Percentiles rank a stretch among this genome's conserved stretches.
These are phyloP conservation scores for Rhagologus leucostigma DNA, from an alignment of 2,113 vertebrate species.

Conservation along the genomic window DNA sequence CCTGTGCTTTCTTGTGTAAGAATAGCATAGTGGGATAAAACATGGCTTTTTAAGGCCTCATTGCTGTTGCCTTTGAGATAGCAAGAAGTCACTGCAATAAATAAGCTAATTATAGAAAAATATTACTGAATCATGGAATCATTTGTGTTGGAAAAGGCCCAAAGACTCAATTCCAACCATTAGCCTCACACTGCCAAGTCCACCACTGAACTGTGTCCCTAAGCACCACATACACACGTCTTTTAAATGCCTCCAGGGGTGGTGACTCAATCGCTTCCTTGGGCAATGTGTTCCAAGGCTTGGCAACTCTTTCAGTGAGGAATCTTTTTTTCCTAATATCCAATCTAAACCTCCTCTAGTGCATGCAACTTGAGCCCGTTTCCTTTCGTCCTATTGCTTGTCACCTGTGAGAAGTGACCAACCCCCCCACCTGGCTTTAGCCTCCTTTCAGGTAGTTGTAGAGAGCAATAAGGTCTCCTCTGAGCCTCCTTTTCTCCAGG, in stretches of 20 bases:
- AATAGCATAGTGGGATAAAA: neutral
- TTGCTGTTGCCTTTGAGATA: neutral
- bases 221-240: neutral
- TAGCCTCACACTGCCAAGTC: neutral
- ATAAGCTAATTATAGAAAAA: neutral
- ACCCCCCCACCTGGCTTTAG: neutral
- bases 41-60: neutral
- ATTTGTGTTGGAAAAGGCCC: neutral
- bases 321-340: neutral
- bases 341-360: neutral
- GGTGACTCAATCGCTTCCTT: neutral
- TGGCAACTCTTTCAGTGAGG: neutral
- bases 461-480: neutral
- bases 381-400: neutral
- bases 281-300: neutral
- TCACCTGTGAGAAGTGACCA: neutral
- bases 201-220: neutral
- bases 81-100: neutral
- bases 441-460: neutral
- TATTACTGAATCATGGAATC: neutral
- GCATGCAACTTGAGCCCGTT: neutral
- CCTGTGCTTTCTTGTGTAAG: neutral
- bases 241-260: neutral
- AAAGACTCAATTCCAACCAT: neutral
- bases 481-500: neutral